Evolutionary conservation across 2,797 vertebrate species (phyloP).

Genomic region (Xiphophorus birchmanni): DNA sequence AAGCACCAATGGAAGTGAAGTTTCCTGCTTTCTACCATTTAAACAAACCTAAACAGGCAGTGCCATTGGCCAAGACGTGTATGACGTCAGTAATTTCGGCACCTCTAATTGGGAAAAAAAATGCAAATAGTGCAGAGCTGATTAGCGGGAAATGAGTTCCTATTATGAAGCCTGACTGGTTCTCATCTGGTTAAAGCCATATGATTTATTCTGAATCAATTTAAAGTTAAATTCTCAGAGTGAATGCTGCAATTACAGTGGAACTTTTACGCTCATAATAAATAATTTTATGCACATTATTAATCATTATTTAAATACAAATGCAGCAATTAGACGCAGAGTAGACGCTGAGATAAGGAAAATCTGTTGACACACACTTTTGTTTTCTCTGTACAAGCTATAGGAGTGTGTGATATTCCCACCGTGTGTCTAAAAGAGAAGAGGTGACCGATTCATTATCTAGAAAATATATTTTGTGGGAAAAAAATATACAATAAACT

Average conservation of each 20-base stretch:
- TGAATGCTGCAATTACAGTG: neutral
- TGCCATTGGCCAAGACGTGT: slow-evolving; percentile 48
- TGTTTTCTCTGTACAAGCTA: neutral
- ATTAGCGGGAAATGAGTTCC: slow-evolving; percentile 38
- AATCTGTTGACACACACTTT: slow-evolving; percentile 13
- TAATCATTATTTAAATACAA: neutral
- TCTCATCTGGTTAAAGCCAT: slow-evolving; percentile 26
- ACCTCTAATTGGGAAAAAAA: slow-evolving; percentile 47
- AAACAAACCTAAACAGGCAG: slow-evolving; percentile 44
- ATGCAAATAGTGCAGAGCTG: slow-evolving; percentile 34
- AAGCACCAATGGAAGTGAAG: neutral
- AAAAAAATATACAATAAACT: too few relatives aligned
- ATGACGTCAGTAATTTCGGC: slow-evolving; percentile 60
- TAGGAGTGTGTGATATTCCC: neutral
- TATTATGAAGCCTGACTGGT: slow-evolving; percentile 12
- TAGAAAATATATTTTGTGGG: slow-evolving; percentile 1
- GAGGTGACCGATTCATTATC: neutral
- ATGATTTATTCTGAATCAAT: neutral
- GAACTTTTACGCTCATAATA: slow-evolving; percentile 14
- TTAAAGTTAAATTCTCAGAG: neutral
- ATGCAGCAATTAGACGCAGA: neutral
- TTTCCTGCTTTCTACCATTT: slow-evolving; percentile 23
- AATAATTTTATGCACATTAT: slow-evolving; percentile 13
- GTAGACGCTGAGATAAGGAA: neutral
- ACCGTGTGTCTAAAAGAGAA: neutral